Evolutionary conservation across 2,888 invertebrate species (phyloP), one percentile per base, ranked within the genome.

Genomic region (Epinotia ramella): DNA sequence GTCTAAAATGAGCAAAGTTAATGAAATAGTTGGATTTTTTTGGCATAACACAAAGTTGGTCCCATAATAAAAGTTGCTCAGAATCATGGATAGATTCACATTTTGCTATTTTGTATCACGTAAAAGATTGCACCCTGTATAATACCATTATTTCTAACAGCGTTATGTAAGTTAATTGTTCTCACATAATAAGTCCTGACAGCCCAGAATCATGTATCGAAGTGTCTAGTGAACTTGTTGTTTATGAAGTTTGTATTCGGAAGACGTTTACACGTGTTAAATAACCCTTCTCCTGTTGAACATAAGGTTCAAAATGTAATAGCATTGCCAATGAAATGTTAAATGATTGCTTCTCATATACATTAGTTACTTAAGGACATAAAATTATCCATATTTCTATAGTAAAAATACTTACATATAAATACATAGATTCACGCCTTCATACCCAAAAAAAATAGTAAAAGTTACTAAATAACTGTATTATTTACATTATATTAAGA

Each of bases 131-230:
- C n/a, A n/a, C n/a, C n/a, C n/a, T n/a, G n/a, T n/a, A n/a, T n/a
- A n/a, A 7, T 33, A 7, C 33, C 33, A 33, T 28, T 28, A 33
- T 33, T 33, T 7, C 33, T 33, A 33, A 33, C 33, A 33, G 40
- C 9, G 0, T 40, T 16, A 20, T 53, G 9, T 33, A 3, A 33
- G 40, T 57, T 9, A 40, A 40, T 53, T 57, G 65, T 16, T 57
- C 49, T n/a, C 40, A 49, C 49, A 20, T 28, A 24, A 3, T 56
- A 63, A 57, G 63, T 60, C 24, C 69, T 44, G 33, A 44, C 1
- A 57, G 18, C 69, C 69, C 59, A 60, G 62, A 69, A 77, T 70
- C 73, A 73, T 73, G 69, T 73, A 73, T 77, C 65, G 40, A 70
- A 77, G 5, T 62, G n/a, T 67, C 44, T 64, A 5, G 28, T 53